A percentile compares a stretch with the other conserved stretches of the same genome.
These are phyloP conservation scores for Nomia melanderi DNA, from an alignment of 1,140 invertebrate genomes.

Conservation along the genomic window DNA sequence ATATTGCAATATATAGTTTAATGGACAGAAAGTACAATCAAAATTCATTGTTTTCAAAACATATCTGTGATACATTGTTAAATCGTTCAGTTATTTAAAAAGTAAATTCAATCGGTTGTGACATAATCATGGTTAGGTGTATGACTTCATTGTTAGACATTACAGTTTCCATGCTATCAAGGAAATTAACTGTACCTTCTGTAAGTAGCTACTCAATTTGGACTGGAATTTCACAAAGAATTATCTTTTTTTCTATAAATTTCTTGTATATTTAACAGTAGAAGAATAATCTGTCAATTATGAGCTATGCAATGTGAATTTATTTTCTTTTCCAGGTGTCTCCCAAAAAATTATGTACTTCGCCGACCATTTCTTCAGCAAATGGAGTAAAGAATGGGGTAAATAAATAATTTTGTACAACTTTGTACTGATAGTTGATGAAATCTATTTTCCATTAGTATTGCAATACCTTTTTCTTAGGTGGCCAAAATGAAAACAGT, in stretches of 20 bases:
- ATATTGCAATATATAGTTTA: no score
- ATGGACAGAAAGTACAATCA: not conserved
- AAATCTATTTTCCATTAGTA: not conserved
- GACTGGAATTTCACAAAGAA: not conserved
- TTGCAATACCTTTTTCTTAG: slow-evolving; percentile 29
- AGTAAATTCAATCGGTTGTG: not conserved
- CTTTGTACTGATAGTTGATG: slow-evolving; percentile 6
- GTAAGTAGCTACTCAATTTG: not conserved
- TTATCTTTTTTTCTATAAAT: not conserved
- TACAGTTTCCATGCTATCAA: not conserved
- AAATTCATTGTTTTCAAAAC: not conserved
- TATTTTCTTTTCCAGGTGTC: slow-evolving; percentile 67
- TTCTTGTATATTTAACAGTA: not conserved
- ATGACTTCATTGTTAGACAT: not conserved
- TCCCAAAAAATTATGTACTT: slow-evolving; percentile 72
- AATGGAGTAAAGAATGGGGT: slow-evolving; percentile 60
- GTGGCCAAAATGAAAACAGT: slow-evolving; percentile 38
- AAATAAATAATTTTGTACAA: slow-evolving; percentile 21
- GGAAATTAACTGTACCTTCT: not conserved
- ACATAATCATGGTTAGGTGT: not conserved
- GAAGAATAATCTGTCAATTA: not conserved
- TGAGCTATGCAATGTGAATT: not conserved
- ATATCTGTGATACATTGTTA: not conserved
- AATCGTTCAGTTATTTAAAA: not conserved
- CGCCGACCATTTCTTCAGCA: slow-evolving; percentile 64